phyloP scores from a whole-genome alignment of 2,888 invertebrate species.

The Anthoptus insignis region DNA sequence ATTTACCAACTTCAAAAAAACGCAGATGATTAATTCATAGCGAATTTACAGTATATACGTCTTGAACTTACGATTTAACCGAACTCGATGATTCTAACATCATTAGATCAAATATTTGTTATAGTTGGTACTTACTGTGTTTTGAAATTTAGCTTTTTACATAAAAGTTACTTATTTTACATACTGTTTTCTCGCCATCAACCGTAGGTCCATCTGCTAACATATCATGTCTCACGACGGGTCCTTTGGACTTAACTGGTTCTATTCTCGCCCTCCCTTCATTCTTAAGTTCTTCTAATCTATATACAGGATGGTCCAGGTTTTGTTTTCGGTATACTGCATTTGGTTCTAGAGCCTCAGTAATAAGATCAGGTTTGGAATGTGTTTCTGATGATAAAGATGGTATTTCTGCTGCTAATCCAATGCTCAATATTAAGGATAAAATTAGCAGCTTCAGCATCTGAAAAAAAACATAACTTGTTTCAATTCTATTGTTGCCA shows the following conservation, averaged over 20 bases:
- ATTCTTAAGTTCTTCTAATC: constrained; percentile 59
- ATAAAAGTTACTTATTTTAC: too few species aligned
- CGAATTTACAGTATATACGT: too few species aligned
- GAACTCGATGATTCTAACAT: too few species aligned
- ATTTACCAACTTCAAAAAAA: too few species aligned
- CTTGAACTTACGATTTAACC: too few species aligned
- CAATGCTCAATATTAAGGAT: constrained; percentile 53
- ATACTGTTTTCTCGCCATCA: constrained; percentile 73
- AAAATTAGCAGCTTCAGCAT: constrained; percentile 62
- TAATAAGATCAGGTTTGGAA: constrained; percentile 58
- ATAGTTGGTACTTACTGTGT: too few species aligned
- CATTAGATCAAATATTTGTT: too few species aligned
- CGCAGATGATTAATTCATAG: too few species aligned
- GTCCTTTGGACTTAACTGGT: constrained; percentile 64
- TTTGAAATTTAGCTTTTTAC: too few species aligned
- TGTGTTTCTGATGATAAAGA: constrained; percentile 64
- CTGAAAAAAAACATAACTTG: constrained; percentile 65
- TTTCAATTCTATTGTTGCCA: too few species aligned
- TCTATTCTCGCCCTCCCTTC: constrained; percentile 69
- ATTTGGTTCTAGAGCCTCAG: constrained; percentile 58
- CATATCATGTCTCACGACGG: constrained; percentile 74
- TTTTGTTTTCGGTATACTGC: constrained; percentile 61
- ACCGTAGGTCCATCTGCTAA: constrained; percentile 68
- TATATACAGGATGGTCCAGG: constrained; percentile 74
- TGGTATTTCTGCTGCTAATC: constrained; percentile 67